A percentile compares a stretch with the other conserved stretches of the same genome.
These are phyloP conservation scores for Pontoporia blainvillei DNA, from an alignment of 2,113 vertebrate species.

Conservation along the genomic window DNA sequence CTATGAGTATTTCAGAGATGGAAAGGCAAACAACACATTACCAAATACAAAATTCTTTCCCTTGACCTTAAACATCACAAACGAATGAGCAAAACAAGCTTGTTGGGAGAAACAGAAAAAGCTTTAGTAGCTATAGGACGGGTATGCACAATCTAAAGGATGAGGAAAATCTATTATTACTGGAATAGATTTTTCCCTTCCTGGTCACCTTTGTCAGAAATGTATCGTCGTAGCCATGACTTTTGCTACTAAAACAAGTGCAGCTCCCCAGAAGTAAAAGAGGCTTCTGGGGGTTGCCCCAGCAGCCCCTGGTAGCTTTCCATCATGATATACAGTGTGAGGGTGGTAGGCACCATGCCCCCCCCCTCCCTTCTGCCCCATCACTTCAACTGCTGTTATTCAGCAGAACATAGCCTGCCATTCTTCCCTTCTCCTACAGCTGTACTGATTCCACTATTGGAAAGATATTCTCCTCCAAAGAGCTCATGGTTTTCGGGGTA, in stretches of 20 bases:
- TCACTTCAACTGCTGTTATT: background rate
- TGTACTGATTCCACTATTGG: background rate
- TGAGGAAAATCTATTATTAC: background rate
- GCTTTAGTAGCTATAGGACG: background rate
- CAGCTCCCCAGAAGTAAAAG: background rate
- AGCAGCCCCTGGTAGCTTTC: background rate
- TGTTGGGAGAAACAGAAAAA: background rate
- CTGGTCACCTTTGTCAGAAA: background rate
- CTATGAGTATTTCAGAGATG: background rate
- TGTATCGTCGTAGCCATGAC: background rate
- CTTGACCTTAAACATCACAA: background rate
- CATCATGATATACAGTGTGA: background rate
- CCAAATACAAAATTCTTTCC: constrained; percentile 8
- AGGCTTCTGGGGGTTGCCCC: rapidly evolving
- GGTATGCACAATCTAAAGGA: background rate
- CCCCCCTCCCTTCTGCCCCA: no score
- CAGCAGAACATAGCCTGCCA: background rate
- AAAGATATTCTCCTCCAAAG: background rate
- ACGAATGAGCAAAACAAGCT: background rate
- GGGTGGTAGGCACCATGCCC: rapidly evolving
- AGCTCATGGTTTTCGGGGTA: background rate
- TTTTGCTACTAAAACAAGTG: background rate
- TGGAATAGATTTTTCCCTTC: background rate
- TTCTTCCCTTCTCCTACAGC: background rate
- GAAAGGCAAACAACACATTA: background rate